These are phyloP conservation scores for Grantiella picta DNA, from an alignment of 2,113 vertebrate genomes.

Conservation along the genomic window DNA sequence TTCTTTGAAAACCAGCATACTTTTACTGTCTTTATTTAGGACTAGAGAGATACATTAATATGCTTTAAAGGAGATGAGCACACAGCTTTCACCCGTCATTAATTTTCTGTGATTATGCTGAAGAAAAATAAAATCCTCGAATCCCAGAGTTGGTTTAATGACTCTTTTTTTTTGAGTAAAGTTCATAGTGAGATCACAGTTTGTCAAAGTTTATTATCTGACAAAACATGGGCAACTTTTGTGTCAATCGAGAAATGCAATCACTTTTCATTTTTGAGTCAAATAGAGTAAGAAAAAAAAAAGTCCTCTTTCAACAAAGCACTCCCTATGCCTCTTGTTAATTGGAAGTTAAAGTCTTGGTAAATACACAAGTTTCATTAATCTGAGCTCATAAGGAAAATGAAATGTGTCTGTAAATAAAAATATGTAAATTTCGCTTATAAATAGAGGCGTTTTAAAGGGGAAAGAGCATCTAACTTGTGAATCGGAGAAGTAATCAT, in stretches of 20 bases:
- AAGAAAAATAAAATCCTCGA: constrained; percentile 10
- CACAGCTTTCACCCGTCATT: background rate
- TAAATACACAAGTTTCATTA: background rate
- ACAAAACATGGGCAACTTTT: background rate
- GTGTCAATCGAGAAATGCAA: background rate
- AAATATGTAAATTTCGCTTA: background rate
- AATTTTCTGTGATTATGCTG: background rate
- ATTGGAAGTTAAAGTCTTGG: background rate
- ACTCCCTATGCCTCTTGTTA: background rate
- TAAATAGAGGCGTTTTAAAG: background rate
- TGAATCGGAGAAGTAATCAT: background rate
- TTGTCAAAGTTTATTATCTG: constrained; percentile 43
- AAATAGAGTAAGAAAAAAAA: background rate
- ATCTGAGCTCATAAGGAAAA: background rate
- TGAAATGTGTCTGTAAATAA: background rate
- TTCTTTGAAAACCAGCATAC: background rate
- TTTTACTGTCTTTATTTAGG: background rate
- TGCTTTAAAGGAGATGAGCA: background rate
- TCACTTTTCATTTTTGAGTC: background rate
- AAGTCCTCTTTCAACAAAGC: background rate
- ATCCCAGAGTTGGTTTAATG: background rate
- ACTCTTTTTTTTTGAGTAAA: background rate
- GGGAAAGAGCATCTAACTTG: background rate
- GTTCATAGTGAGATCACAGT: constrained; percentile 11
- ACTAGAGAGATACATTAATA: background rate